phyloP scores from a whole-genome alignment of 1,140 invertebrate genomes.

The Brachionus calyciflorus region DNA sequence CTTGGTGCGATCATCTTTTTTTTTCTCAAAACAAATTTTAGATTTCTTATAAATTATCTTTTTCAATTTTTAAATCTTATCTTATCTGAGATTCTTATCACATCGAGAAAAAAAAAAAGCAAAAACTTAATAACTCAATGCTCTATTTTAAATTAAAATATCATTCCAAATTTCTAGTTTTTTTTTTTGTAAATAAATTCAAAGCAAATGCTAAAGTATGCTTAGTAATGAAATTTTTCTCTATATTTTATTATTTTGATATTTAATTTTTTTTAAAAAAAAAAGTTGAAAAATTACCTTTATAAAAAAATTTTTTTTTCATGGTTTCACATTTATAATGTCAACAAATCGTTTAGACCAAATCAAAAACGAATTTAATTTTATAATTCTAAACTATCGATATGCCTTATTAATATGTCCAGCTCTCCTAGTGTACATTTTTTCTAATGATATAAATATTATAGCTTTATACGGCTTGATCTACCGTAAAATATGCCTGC shows the following conservation, averaged over 20 bases:
- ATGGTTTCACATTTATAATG: not conserved
- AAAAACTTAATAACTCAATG: too few species aligned
- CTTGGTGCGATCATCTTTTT: too few species aligned
- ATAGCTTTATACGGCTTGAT: slow-evolving; percentile 14
- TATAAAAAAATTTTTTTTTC: not conserved
- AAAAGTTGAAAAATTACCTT: not conserved
- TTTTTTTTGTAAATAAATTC: not conserved
- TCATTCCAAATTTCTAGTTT: too few species aligned
- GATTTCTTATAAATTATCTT: too few species aligned
- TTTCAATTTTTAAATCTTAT: too few species aligned
- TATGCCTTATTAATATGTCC: slow-evolving; percentile 33
- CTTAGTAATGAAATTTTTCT: slow-evolving; percentile 29
- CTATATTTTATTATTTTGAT: not conserved
- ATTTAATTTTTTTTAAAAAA: not conserved
- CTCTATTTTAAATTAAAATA: too few species aligned
- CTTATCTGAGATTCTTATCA: too few species aligned
- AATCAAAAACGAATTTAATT: slow-evolving; percentile 12
- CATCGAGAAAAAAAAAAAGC: too few species aligned
- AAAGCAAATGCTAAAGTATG: slow-evolving; percentile 36
- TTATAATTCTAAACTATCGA: not conserved
- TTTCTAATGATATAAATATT: slow-evolving; percentile 42
- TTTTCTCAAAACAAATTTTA: too few species aligned
- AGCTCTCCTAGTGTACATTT: slow-evolving; percentile 34
- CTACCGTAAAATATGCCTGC: slow-evolving; percentile 35
- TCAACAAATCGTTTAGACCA: not conserved